phyloP scores from a whole-genome alignment of 2,888 invertebrate species.

The Polyommatus iphigenia region DNA sequence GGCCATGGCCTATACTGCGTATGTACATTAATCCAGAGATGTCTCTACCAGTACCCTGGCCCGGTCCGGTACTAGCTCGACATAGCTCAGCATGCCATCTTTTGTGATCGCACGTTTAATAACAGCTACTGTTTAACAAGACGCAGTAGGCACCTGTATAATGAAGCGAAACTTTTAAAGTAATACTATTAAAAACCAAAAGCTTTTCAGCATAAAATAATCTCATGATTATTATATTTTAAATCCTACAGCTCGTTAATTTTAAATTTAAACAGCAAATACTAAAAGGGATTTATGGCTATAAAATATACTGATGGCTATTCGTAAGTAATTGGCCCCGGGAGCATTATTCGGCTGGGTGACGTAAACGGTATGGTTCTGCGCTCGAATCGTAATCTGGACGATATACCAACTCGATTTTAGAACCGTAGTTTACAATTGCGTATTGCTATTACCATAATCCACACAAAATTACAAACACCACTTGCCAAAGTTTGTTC shows the following conservation, averaged over 20 bases:
- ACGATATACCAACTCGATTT: constrained; percentile 14
- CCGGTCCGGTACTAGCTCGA: too few relatives aligned
- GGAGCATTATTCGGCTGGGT: background rate
- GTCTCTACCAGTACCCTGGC: too few relatives aligned
- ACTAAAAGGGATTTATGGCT: background rate
- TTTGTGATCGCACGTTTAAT: too few relatives aligned
- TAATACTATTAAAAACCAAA: too few relatives aligned
- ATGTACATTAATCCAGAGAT: too few relatives aligned
- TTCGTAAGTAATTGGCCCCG: constrained; percentile 2
- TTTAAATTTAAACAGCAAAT: background rate
- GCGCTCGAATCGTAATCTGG: constrained; percentile 6
- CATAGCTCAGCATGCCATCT: too few relatives aligned
- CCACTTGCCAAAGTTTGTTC: background rate
- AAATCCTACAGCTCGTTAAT: background rate
- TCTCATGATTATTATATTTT: background rate
- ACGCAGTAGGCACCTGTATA: too few relatives aligned
- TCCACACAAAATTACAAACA: background rate
- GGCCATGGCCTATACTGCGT: too few relatives aligned
- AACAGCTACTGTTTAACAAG: too few relatives aligned
- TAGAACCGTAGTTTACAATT: background rate
- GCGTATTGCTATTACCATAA: background rate
- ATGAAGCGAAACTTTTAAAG: too few relatives aligned
- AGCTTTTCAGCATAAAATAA: too few relatives aligned
- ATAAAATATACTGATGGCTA: constrained; percentile 19
- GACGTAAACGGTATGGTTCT: constrained; percentile 13